Evolutionary conservation across 2,888 invertebrate species (phyloP).

Genomic region (Dusona sp.): DNA sequence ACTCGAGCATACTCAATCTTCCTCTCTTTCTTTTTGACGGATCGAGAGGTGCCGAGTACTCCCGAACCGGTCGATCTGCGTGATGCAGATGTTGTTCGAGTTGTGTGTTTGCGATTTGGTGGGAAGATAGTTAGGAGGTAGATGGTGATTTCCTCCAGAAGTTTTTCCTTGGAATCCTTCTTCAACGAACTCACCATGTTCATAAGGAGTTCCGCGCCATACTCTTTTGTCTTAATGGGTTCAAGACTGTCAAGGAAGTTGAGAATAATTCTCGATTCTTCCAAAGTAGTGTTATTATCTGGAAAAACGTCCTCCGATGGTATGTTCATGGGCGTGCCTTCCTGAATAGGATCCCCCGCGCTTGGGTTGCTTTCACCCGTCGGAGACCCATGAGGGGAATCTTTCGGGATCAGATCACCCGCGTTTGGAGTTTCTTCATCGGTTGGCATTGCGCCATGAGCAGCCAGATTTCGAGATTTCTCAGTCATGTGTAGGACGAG

Average conservation of each 20-base stretch:
- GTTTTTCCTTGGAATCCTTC: neutral
- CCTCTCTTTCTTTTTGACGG: neutral
- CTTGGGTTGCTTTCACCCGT: too few relatives aligned
- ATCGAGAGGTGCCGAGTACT: neutral
- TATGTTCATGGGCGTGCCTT: too few relatives aligned
- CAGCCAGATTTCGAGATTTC: neutral
- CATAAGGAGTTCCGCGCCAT: neutral
- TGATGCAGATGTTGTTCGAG: neutral
- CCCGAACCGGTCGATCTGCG: neutral
- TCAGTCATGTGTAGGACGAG: neutral
- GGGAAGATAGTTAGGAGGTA: neutral
- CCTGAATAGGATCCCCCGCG: too few relatives aligned
- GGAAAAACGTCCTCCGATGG: too few relatives aligned
- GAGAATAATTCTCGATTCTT: neutral
- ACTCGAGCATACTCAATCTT: neutral
- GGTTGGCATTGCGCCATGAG: neutral
- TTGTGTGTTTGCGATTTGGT: neutral
- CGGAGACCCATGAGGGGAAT: too few relatives aligned
- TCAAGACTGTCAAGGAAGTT: neutral
- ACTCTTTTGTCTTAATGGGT: neutral
- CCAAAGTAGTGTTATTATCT: too few relatives aligned
- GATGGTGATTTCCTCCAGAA: neutral
- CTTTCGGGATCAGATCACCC: neutral
- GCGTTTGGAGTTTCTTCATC: neutral
- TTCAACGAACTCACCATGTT: neutral